Base-by-base conservation (phyloP, 1,140 invertebrate genomes). In the Heliconius congener region DNA sequence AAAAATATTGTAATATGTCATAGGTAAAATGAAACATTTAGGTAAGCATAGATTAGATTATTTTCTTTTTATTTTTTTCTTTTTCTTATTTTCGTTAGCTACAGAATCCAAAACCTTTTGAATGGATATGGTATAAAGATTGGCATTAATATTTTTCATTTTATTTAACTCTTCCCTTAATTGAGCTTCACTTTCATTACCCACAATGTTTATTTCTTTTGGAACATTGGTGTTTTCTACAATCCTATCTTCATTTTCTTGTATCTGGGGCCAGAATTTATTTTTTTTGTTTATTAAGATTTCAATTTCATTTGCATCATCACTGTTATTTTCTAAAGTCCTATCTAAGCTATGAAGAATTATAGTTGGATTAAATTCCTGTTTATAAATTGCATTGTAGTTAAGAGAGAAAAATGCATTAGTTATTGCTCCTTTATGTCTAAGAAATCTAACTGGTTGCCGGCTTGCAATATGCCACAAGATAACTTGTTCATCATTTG, bases 401-500 rank as follows among this genome's bases (percentile, higher is more conserved):
- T 93, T 93, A 5, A 87, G 66, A 6, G 88, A 87, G 73, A 97
- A 96, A 71, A 96, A 95, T 1, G 96, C 95, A 91, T 98, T 97
- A 8, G 96, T 97, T 1, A 98, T 95, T 8, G 96, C 86, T 27
- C 97, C 97, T 91, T 97, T 97, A 82, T 97, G 96, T 30, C 93
- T 91, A 37, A 98, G 94, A 16, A 95, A 96, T 81, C 96, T 95
- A 16, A 97, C 91, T 74, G 97, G 96, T 85, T 98, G 97, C 70
- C 95, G 92, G 88, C 97, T 98, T 46, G 87, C 87, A 52, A 98
- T 96, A 83, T 98, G 96, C 98, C 98, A 99, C 34, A 98, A 85
- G 82, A 96, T 96, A 1, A 98, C 96, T 78, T 95, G 95, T 37
- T 95, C 95, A 94, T 98, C 97, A 79, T 96, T 95, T 1, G 97